Evolutionary conservation across 2,797 vertebrate species (phyloP).

Genomic region (Propithecus perrieri): DNA sequence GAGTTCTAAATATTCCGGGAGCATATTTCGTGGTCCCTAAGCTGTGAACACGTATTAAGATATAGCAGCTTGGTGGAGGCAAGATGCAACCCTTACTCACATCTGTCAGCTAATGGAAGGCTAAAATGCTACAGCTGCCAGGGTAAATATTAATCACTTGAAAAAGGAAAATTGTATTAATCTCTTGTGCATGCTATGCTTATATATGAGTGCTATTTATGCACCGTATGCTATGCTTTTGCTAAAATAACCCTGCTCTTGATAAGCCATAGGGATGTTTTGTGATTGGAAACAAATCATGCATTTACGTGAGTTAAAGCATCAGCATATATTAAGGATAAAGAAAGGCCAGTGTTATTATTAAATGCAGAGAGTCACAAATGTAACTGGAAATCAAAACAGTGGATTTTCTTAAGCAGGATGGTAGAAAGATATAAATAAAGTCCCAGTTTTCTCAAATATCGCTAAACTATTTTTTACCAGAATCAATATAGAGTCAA

Average conservation of each 20-base stretch:
- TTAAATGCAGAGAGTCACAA: slow-evolving; percentile 40
- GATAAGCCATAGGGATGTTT: slow-evolving; percentile 64
- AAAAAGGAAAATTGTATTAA: slow-evolving; percentile 74
- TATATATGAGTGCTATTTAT: slow-evolving; percentile 65
- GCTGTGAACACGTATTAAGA: slow-evolving; percentile 60
- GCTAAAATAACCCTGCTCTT: slow-evolving; percentile 65
- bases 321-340: not conserved
- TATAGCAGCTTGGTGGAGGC: slow-evolving; percentile 48
- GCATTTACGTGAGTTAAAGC: slow-evolving; percentile 4
- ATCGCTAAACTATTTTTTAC: not conserved
- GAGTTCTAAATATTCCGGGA: slow-evolving; percentile 68
- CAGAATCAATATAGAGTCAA: not conserved
- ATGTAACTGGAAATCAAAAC: not conserved
- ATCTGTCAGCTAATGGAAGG: slow-evolving; percentile 69
- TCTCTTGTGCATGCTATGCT: slow-evolving; percentile 71
- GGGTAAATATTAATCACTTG: slow-evolving; percentile 74
- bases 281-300: slow-evolving; percentile 66
- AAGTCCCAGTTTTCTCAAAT: not conserved
- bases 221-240: slow-evolving; percentile 30
- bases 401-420: not conserved
- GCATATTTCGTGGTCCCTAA: slow-evolving; percentile 65
- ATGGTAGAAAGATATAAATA: not conserved
- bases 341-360: slow-evolving; percentile 13
- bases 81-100: slow-evolving; percentile 66
- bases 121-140: slow-evolving; percentile 72